phyloP scores from a whole-genome alignment of 1,140 invertebrate species.

The Schlechtendalia chinensis region DNA sequence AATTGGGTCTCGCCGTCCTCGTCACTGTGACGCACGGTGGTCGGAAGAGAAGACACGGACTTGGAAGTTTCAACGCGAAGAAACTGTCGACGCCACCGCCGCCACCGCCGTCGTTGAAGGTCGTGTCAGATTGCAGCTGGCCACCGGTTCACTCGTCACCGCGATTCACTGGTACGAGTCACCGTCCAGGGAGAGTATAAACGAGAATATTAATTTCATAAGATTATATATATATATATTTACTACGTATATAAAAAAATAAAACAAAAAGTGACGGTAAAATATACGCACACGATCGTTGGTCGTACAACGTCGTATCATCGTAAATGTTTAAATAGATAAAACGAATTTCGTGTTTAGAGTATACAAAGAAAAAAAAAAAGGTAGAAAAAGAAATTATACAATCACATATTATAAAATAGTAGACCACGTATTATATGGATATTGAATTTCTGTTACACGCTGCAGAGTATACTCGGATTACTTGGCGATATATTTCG shows the following conservation, averaged over 20 bases:
- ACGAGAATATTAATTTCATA: constrained; percentile 29
- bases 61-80: too few relatives aligned
- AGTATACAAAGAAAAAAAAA: background rate
- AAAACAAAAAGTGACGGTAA: background rate
- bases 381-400: background rate
- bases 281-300: background rate
- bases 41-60: too few relatives aligned
- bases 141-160: background rate
- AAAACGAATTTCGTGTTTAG: constrained; percentile 25
- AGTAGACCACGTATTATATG: background rate
- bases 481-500: background rate
- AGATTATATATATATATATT: background rate
- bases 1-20: too few relatives aligned
- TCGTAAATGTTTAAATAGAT: constrained; percentile 7
- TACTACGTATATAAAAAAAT: too few relatives aligned
- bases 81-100: background rate
- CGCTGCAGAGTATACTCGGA: background rate
- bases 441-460: background rate
- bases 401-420: background rate
- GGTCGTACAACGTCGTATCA: background rate
- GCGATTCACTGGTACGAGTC: background rate
- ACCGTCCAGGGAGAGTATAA: background rate
- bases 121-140: background rate
- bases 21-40: too few relatives aligned
- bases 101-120: background rate